Evolutionary conservation across 2,113 vertebrate genomes (phyloP), one percentile per base, ranked within the genome.

Genomic region (Oryzias melastigma): DNA sequence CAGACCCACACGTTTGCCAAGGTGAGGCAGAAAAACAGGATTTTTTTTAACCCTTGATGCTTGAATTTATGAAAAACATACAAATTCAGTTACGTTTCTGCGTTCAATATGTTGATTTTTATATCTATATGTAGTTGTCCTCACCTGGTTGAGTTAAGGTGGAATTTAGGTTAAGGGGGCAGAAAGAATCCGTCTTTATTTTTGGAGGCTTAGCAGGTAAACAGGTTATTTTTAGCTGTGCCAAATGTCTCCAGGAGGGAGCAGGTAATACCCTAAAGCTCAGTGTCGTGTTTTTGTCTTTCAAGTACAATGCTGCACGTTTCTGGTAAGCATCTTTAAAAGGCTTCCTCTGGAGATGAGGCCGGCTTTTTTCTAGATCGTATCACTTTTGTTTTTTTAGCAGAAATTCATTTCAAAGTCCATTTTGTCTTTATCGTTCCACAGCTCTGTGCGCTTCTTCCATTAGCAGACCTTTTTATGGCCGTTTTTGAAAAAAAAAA

Each of bases 161-260:
- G 29, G 29, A 35, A 35, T 35, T 35, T 6, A 27, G 25, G 25
- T 27, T 35, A 35, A 12, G 10, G 46, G 19, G 3, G 10, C 52
- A 15, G 10, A 40, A 54, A 40, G 19, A 41, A 54, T 53, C 14
- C 15, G n/a, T 44, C 14, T 52, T 65, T 48, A 48, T 53, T 55
- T 72, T 46, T 67, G 53, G 25, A 58, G 14, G 7, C 18, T 47
- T 55, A 52, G 54, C 54, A 71, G 44, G 22, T 50, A 65, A 70
- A 27, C 51, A 71, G 12, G 22, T 48, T 64, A 64, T 65, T 58
- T 69, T 73, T 62, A 78, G 65, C 45, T 35, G n/a, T 19, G 16
- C 24, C n/a, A 35, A 6, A 14, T 49, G 46, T 61, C 27, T 19
- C 54, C 44, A 13, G 7, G 17, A 52, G 41, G 40, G 20, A 56